Evolutionary conservation across 2,888 invertebrate species (phyloP), one percentile per base, ranked within the genome.

Genomic region (Polymixis lichenea): DNA sequence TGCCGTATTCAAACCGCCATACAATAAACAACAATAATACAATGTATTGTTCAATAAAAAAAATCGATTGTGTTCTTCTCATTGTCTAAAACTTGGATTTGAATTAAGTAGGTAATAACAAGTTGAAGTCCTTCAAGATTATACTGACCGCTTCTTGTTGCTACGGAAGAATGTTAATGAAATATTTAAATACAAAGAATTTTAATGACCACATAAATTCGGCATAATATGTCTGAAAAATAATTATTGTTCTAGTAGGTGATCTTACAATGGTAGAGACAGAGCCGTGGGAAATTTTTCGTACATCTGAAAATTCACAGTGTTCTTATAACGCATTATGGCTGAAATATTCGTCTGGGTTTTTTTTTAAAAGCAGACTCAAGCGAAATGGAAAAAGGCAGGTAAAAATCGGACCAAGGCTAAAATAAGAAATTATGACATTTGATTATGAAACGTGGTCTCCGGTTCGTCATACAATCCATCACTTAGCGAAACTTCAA

Each of bases 81-180:
- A 77, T 86, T 79, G 84, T 83, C 15, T 58, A 53, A 74, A 75
- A 56, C 46, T n/a, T 58, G 22, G 53, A 70, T 64, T 67, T 67
- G 32, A 80, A 51, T 81, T 62, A 84, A 74, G 73, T 32, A 67
- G 49, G 58, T 56, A 58, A 80, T 53, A 51, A 80, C 67, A 71
- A 84, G 65, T 81, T 74, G 74, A 77, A 84, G 72, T 69, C 72
- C 85, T 83, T 85, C 82, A 81, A 84, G 43, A 68, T 72, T 66
- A 71, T 70, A 49, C 9, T 60, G 46, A 46, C 55, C 58, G 15
- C 66, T 72, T n/a, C 61, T 74, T 60, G 38, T 51, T 46, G 32
- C 22, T 72, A 67, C 60, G 32, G 19, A 69, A 72, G 61, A 83
- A 81, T 83, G 55, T 77, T 73, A 80, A 80, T 80, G 8, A 64